Percentiles rank a stretch among this genome's conserved stretches.
These are phyloP conservation scores for Synchiropus splendidus DNA, from an alignment of 2,113 vertebrate species.

Conservation along the genomic window DNA sequence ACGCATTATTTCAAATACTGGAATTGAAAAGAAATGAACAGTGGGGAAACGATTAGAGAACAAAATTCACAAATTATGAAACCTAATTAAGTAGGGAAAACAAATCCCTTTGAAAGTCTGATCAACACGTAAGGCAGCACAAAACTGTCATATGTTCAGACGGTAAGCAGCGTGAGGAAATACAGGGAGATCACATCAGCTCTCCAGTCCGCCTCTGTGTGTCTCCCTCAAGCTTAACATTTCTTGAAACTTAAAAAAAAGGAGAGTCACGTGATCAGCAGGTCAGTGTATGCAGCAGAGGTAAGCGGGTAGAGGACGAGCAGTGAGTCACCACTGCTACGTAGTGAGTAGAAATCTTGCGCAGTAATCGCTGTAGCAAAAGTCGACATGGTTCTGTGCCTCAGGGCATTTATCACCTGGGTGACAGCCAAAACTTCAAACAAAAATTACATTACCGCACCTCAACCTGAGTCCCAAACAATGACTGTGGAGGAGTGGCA, in stretches of 20 bases:
- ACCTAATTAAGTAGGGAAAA: slow-evolving; percentile 9
- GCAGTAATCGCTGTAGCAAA: no score
- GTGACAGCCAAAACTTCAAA: no score
- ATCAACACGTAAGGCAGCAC: slow-evolving; percentile 1
- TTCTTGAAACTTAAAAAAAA: not conserved
- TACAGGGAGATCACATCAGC: no score
- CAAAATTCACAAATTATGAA: slow-evolving; percentile 21
- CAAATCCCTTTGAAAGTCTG: slow-evolving; percentile 7
- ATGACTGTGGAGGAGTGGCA: no score
- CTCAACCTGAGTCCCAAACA: no score
- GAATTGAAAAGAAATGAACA: slow-evolving; percentile 9
- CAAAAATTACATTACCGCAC: no score
- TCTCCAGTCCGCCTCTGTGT: no score
- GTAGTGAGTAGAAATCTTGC: slow-evolving; percentile 2
- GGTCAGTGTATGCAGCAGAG: not conserved
- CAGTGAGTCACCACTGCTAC: slow-evolving; percentile 28
- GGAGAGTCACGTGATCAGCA: not conserved
- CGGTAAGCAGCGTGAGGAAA: no score
- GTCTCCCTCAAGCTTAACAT: not conserved
- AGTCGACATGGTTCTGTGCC: no score
- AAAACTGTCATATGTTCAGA: no score
- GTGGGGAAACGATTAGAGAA: slow-evolving; percentile 1
- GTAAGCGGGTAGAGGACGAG: slow-evolving; percentile 1
- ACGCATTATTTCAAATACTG: not conserved
- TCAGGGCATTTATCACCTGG: no score